A percentile compares a stretch with the other conserved stretches of the same genome.
Conservation (phyloP, 35 echinoderm and acorn worm genomes). For the Apostichopus californicus region DNA sequence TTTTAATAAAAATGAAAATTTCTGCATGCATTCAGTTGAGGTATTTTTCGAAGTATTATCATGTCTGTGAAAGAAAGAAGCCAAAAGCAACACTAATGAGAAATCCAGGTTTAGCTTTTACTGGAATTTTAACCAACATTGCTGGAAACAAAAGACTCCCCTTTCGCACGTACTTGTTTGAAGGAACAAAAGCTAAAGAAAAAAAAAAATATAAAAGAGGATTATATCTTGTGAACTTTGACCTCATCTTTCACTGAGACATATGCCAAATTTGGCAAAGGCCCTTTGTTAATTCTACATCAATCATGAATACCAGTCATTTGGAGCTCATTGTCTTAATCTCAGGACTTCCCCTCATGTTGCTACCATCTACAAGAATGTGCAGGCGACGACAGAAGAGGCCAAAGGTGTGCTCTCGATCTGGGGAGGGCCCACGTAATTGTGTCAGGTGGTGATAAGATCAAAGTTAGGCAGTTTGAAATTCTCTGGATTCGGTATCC, state of each 20-base stretch:
- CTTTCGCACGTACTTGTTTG: too few relatives aligned
- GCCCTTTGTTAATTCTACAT: background rate
- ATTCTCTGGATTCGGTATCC: background rate
- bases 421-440: background rate
- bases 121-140: too few relatives aligned
- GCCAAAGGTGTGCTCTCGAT: slow-evolving; percentile 13
- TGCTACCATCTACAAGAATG: background rate
- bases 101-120: too few relatives aligned
- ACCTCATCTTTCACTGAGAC: background rate
- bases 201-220: too few relatives aligned
- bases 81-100: too few relatives aligned
- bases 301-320: slow-evolving; percentile 34
- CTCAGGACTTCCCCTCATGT: background rate
- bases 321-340: background rate
- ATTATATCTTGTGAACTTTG: background rate
- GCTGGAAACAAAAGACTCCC: too few relatives aligned
- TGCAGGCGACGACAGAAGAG: background rate
- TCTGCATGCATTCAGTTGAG: too few relatives aligned
- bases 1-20: too few relatives aligned
- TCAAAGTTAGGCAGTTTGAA: background rate
- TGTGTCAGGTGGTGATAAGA: slow-evolving; percentile 52
- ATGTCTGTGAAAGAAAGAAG: too few relatives aligned
- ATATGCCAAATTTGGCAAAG: background rate
- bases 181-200: too few relatives aligned
- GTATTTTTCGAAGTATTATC: too few relatives aligned